Percentiles rank a stretch among this genome's conserved stretches.
These are phyloP conservation scores for Dicyrtoma fusca DNA, from an alignment of 2,888 invertebrate genomes.

Conservation along the genomic window DNA sequence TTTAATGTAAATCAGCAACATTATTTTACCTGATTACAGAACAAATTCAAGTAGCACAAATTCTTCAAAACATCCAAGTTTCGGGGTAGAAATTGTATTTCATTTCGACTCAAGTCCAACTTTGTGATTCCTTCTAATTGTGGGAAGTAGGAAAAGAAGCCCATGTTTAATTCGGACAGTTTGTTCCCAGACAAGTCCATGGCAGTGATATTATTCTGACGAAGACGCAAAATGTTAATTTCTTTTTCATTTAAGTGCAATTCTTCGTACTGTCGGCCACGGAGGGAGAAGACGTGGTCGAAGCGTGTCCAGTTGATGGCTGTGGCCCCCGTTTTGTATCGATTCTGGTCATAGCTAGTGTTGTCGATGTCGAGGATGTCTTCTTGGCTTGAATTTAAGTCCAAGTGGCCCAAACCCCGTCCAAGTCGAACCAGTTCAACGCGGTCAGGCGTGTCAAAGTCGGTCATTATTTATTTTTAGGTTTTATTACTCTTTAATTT, in stretches of 20 bases:
- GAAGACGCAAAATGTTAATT: background rate
- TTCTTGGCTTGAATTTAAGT: no score
- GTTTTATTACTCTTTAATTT: no score
- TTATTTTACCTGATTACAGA: conserved; percentile 9
- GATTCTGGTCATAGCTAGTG: no score
- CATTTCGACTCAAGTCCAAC: conserved; percentile 24
- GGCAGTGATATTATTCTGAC: background rate
- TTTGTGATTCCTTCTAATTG: conserved; percentile 1
- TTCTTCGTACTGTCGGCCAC: background rate
- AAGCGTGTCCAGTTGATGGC: background rate
- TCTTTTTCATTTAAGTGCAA: background rate
- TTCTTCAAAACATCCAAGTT: conserved; percentile 1
- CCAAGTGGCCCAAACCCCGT: no score
- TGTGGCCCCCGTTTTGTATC: no score
- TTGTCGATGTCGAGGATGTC: no score
- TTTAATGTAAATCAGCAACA: background rate
- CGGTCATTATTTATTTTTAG: no score
- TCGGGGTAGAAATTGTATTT: background rate
- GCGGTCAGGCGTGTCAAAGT: no score
- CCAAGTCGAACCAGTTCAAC: no score
- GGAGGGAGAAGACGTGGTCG: conserved; percentile 2
- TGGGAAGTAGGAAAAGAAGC: conserved; percentile 4
- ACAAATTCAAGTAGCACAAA: conserved; percentile 11
- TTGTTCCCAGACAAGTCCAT: conserved; percentile 10
- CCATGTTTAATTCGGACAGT: conserved; percentile 6